phyloP scores from a whole-genome alignment of 2,113 vertebrate species.

The Otis tarda region DNA sequence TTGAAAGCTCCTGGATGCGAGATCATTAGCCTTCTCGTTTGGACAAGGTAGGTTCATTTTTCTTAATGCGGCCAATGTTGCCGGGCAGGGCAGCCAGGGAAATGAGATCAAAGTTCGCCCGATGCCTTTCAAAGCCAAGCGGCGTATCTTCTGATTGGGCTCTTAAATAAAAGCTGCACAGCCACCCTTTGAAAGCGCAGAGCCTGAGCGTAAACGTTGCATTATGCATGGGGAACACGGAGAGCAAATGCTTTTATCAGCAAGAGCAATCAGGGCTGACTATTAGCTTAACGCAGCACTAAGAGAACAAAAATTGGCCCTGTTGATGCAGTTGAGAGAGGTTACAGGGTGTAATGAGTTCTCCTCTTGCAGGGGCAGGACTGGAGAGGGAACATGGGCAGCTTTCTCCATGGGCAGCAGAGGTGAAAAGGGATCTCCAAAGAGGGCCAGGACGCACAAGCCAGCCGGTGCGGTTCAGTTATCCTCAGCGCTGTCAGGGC shows the following conservation, averaged over 20 bases:
- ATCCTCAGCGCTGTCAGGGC: background rate
- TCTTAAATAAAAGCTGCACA: constrained; percentile 5
- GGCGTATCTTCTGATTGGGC: background rate
- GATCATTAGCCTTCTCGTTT: background rate
- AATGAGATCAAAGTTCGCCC: constrained; percentile 21
- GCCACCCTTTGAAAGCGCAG: constrained; percentile 17
- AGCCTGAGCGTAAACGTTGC: background rate
- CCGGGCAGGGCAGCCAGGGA: background rate
- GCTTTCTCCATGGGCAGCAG: background rate
- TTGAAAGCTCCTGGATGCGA: background rate
- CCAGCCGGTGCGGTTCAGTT: background rate
- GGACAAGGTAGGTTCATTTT: background rate
- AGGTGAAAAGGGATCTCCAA: background rate
- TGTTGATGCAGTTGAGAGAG: background rate
- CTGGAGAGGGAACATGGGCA: background rate
- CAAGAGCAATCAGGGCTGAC: background rate
- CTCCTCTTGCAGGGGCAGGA: background rate
- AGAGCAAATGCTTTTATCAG: constrained; percentile 50
- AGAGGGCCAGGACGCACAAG: background rate
- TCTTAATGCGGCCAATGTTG: background rate
- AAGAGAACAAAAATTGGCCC: background rate
- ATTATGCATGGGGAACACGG: constrained; percentile 9
- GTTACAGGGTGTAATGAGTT: background rate
- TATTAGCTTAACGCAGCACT: background rate
- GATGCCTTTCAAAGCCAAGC: background rate